phyloP scores from a whole-genome alignment of 2,888 invertebrate genomes.

The Drosophila gaucha region DNA sequence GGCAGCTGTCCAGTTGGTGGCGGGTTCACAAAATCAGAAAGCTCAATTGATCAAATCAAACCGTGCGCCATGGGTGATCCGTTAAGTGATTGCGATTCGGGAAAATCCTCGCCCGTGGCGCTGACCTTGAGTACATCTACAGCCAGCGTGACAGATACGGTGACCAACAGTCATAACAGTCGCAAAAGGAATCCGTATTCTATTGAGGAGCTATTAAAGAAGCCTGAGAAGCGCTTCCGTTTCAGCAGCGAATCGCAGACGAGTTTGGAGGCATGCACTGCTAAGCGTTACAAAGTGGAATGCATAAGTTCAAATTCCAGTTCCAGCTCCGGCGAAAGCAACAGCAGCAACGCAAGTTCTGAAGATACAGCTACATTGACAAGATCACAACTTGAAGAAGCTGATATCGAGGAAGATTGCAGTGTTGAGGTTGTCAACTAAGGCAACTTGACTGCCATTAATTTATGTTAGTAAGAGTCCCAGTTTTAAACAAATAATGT shows the following conservation, averaged over 20 bases:
- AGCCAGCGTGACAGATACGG: conserved; percentile 17
- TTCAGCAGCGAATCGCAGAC: conserved; percentile 49
- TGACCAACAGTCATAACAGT: conserved; percentile 46
- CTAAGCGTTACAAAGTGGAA: conserved; percentile 51
- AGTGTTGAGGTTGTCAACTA: conserved; percentile 84
- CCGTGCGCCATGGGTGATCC: conserved; percentile 77
- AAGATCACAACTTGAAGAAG: conserved; percentile 27
- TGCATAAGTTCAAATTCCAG: conserved; percentile 69
- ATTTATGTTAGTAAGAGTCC: conserved; percentile 15
- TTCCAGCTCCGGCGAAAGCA: conserved; percentile 69
- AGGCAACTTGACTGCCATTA: conserved; percentile 2
- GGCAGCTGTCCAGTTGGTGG: conserved; percentile 43
- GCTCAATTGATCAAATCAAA: conserved; percentile 83
- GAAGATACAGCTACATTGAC: conserved; percentile 41
- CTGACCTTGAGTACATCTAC: conserved; percentile 46
- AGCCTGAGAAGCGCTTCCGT: conserved; percentile 87
- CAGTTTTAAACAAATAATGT: conserved; percentile 35
- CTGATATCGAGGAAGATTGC: conserved; percentile 76
- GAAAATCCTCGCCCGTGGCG: conserved; percentile 84
- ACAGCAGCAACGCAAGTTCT: conserved; percentile 38
- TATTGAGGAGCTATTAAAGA: conserved; percentile 93
- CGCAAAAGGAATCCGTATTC: conserved; percentile 92
- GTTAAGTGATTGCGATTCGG: conserved; percentile 84
- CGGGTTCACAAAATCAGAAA: conserved; percentile 83
- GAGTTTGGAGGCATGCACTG: conserved; percentile 20